Evolutionary conservation across 2,888 invertebrate genomes (phyloP).

Genomic region (Andrena marginata): DNA sequence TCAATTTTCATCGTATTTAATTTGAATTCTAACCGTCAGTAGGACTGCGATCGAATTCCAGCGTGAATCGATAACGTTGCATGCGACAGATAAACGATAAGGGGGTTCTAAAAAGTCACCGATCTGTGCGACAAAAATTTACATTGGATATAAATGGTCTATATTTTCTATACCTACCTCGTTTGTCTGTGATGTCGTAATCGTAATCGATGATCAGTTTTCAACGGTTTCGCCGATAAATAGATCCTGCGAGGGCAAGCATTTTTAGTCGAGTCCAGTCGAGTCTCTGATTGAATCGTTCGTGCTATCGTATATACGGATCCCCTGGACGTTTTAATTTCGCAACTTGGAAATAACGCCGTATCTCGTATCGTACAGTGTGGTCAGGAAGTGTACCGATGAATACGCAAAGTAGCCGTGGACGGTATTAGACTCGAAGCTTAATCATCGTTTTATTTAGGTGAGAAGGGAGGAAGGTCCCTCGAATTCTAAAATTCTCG

Average conservation of each 20-base stretch:
- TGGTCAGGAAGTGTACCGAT: constrained; percentile 1
- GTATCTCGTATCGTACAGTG: neutral
- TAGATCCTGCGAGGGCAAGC: constrained; percentile 5
- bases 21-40: no score
- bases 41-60: no score
- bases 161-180: constrained; percentile 9
- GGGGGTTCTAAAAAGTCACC: no score
- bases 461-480: constrained; percentile 4
- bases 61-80: no score
- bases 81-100: no score
- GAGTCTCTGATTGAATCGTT: constrained; percentile 24
- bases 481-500: neutral
- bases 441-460: constrained; percentile 3
- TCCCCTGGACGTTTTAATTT: constrained; percentile 14
- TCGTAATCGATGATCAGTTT: neutral
- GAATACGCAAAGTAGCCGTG: neutral
- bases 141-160: neutral
- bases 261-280: constrained; percentile 34
- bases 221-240: constrained; percentile 19
- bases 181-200: neutral
- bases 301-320: constrained; percentile 3
- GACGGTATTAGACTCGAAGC: neutral
- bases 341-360: neutral
- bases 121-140: neutral
- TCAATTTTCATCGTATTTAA: no score